These are phyloP conservation scores for Phenganax stokvisi DNA, from an alignment of 92 coral and sea anemone genomes.

Conservation along the genomic window DNA sequence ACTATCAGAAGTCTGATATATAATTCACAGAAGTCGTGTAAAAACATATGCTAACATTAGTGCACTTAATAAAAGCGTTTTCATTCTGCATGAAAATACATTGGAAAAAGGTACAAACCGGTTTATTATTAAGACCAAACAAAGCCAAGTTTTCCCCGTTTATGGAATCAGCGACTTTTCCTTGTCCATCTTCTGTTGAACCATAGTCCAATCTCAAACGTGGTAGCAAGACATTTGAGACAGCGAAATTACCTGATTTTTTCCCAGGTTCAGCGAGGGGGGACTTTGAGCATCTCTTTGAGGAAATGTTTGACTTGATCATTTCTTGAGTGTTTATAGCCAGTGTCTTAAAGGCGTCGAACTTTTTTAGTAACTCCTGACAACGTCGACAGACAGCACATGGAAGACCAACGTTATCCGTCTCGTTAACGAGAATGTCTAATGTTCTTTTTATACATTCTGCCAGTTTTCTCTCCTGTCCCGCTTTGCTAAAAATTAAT, in stretches of 20 bases:
- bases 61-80: background rate
- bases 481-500: slow-evolving; percentile 27
- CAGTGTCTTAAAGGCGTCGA: slow-evolving; percentile 11
- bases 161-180: background rate
- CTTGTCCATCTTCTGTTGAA: no score
- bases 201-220: no score
- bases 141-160: background rate
- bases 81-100: background rate
- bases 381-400: slow-evolving; percentile 25
- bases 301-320: slow-evolving; percentile 6
- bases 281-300: slow-evolving; percentile 13
- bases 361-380: background rate
- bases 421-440: background rate
- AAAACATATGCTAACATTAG: no score
- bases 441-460: background rate
- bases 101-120: background rate
- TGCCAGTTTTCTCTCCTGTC: slow-evolving; percentile 6
- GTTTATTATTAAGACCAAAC: background rate
- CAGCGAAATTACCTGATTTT: background rate
- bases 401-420: slow-evolving; percentile 14
- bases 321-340: slow-evolving; percentile 1
- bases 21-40: no score
- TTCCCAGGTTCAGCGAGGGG: slow-evolving; percentile 6
- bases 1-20: no score
- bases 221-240: no score